Conservation (phyloP, 1,140 invertebrate species). For the Oppia nitens region DNA sequence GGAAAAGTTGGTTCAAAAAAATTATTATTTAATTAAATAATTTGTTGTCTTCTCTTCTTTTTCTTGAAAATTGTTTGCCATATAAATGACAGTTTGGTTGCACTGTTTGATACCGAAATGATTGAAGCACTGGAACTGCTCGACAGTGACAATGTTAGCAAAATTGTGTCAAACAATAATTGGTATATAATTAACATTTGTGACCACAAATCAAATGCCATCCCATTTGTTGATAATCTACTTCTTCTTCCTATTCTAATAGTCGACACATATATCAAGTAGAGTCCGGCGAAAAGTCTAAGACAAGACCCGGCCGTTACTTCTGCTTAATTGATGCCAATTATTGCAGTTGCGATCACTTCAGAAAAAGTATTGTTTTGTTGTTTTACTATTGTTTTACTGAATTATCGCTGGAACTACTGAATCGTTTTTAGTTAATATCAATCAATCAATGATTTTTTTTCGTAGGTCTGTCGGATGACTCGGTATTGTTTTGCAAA, state of each 20-base stretch:
- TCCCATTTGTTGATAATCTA: neutral
- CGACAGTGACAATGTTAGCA: neutral
- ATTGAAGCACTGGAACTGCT: no score
- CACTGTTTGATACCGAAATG: no score
- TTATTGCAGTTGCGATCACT: constrained; percentile 6
- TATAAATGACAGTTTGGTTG: no score
- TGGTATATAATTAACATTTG: no score
- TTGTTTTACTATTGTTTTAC: no score
- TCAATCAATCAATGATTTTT: neutral
- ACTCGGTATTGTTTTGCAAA: constrained; percentile 1
- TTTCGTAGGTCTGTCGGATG: neutral
- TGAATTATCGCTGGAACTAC: no score
- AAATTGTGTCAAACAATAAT: no score
- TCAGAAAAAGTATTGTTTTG: no score
- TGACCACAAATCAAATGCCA: neutral
- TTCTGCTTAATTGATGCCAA: neutral
- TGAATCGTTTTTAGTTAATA: neutral
- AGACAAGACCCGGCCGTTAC: neutral
- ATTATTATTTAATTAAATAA: no score
- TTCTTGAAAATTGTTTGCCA: no score
- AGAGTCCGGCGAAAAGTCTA: neutral
- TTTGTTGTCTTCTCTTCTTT: no score
- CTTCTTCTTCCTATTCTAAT: neutral
- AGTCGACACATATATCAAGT: neutral
- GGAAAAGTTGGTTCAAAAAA: no score